Percentiles rank a stretch among this genome's conserved stretches.
Conservation (phyloP, 2,888 invertebrate genomes). For the Megaustenia siamemsis region DNA sequence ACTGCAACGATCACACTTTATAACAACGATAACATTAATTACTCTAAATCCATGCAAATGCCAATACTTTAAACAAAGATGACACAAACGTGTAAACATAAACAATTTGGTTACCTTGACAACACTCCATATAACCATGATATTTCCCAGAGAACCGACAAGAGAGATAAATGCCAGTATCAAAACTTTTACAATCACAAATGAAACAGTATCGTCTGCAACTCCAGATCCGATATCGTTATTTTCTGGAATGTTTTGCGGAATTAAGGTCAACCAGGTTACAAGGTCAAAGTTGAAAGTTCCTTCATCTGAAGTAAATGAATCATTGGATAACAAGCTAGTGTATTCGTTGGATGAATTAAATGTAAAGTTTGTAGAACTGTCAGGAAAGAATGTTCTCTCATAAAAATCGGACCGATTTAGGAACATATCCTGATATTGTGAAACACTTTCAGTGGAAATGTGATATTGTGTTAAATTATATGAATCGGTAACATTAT, state of each 20-base stretch:
- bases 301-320: neutral
- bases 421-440: neutral
- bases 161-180: slow-evolving; percentile 56
- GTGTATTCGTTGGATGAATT: neutral
- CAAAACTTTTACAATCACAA: slow-evolving; percentile 53
- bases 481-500: neutral
- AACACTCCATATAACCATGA: slow-evolving; percentile 59
- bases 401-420: neutral
- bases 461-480: too few species aligned
- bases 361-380: neutral
- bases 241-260: neutral
- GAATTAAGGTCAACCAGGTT: slow-evolving; percentile 13
- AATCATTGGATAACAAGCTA: neutral
- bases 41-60: neutral
- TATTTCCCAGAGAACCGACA: slow-evolving; percentile 55
- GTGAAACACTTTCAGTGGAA: neutral
- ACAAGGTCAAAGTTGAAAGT: slow-evolving; percentile 34
- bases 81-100: neutral
- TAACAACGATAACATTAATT: too few species aligned
- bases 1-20: too few species aligned
- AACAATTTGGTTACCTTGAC: slow-evolving; percentile 43
- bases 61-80: neutral
- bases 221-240: neutral
- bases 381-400: neutral
- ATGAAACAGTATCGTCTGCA: neutral